Evolutionary conservation across 2,113 vertebrate species (phyloP).

Genomic region (Poecilia latipinna): DNA sequence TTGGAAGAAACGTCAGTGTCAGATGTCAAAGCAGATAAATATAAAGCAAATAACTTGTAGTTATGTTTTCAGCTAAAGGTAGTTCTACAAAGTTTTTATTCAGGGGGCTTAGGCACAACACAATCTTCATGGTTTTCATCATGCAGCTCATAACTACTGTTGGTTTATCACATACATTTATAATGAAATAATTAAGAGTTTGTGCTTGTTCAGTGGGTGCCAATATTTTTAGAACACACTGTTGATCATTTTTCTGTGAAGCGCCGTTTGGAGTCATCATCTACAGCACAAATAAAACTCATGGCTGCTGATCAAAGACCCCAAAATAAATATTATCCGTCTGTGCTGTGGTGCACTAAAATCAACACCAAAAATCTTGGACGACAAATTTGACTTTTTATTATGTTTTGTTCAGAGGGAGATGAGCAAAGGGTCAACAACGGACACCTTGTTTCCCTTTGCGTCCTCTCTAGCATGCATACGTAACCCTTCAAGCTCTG

Average conservation of each 20-base stretch:
- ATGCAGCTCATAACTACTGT: too few species aligned
- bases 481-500: constrained; percentile 26
- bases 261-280: not conserved
- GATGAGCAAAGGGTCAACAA: constrained; percentile 31
- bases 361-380: not conserved
- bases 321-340: constrained; percentile 17
- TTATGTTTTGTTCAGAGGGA: constrained; percentile 12
- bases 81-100: too few species aligned
- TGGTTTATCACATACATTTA: too few species aligned
- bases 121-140: too few species aligned
- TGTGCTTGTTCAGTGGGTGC: not conserved
- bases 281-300: not conserved
- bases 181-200: too few species aligned
- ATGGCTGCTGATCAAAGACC: constrained; percentile 22
- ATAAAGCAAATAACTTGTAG: too few species aligned
- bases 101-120: too few species aligned
- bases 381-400: constrained; percentile 21
- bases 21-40: too few species aligned
- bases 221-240: constrained; percentile 1
- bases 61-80: too few species aligned
- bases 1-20: too few species aligned
- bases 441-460: constrained; percentile 17
- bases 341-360: constrained; percentile 1
- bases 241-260: not conserved
- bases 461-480: constrained; percentile 15